Conservation (phyloP, 2,797 vertebrate genomes). For the Percopsis omiscomaycus region DNA sequence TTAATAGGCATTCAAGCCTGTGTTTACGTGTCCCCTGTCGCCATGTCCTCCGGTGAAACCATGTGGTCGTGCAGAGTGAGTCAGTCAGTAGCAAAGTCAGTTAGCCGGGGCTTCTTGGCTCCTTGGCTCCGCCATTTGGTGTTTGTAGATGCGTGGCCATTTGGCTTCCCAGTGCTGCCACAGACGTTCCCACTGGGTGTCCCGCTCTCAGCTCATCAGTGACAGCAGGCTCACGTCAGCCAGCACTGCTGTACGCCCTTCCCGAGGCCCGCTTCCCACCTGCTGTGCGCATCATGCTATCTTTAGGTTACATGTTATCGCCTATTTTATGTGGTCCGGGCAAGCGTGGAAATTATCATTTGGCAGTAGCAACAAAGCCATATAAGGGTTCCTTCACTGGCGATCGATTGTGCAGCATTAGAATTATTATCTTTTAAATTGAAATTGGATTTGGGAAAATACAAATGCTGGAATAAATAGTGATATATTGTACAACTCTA, state of each 20-base stretch:
- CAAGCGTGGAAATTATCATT: conserved; percentile 12
- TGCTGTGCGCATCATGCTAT: conserved; percentile 22
- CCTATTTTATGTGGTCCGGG: conserved; percentile 24
- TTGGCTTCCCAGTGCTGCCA: conserved; percentile 48
- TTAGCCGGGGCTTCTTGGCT: conserved; percentile 58
- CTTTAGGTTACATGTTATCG: conserved; percentile 42
- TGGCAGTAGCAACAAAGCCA: conserved; percentile 8
- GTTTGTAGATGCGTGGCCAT: conserved; percentile 43
- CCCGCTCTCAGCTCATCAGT: conserved; percentile 53
- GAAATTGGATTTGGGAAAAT: conserved; percentile 2
- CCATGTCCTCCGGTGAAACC: conserved; percentile 39
- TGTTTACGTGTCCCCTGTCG: conserved; percentile 34
- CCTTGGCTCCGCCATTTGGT: conserved; percentile 59
- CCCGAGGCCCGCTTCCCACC: conserved; percentile 13
- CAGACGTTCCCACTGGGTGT: conserved; percentile 51
- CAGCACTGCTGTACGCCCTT: conserved; percentile 26
- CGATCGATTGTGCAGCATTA: background rate
- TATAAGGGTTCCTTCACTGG: background rate
- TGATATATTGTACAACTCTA: background rate
- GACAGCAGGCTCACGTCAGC: conserved; percentile 45
- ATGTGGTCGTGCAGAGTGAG: conserved; percentile 43
- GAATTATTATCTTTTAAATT: background rate
- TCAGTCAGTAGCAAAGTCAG: conserved; percentile 49
- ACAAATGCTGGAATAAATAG: background rate
- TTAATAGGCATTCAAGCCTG: background rate